Percentiles rank a stretch among this genome's conserved stretches.
Evolutionary conservation across 1,140 invertebrate species (phyloP).

Genomic region (Drosophila bocki): DNA sequence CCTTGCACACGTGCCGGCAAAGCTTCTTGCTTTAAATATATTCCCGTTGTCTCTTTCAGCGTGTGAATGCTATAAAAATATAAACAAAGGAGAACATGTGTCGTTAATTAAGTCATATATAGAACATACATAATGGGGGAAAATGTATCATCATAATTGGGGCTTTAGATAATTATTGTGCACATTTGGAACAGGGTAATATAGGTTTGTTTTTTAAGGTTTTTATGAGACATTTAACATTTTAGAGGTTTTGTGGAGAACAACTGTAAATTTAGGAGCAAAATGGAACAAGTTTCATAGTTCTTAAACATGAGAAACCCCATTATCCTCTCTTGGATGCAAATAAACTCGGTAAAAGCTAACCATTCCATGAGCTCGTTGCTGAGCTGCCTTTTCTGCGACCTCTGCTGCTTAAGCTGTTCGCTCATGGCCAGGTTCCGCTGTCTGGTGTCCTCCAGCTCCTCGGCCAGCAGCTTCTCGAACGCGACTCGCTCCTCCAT

Average conservation of each 20-base stretch:
- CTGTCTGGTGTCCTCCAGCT: constrained; percentile 25
- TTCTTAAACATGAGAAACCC: background rate
- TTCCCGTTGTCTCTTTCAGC: constrained; percentile 56
- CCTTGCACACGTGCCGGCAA: constrained; percentile 57
- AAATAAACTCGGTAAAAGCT: background rate
- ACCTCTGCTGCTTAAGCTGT: constrained; percentile 7
- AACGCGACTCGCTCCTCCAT: constrained; percentile 23
- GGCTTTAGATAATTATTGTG: background rate
- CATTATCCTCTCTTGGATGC: background rate
- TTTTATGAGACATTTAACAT: background rate
- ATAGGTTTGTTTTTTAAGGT: background rate
- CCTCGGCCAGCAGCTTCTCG: constrained; percentile 1
- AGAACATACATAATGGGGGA: background rate
- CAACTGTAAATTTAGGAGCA: background rate
- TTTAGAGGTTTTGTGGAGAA: background rate
- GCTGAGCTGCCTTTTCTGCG: constrained; percentile 4
- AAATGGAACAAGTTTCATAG: background rate
- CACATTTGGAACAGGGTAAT: background rate
- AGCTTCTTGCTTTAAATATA: constrained; percentile 46
- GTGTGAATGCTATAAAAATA: constrained; percentile 44
- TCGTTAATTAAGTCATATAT: constrained; percentile 3
- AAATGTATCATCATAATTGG: background rate
- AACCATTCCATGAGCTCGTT: constrained; percentile 43
- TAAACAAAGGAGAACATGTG: constrained; percentile 16
- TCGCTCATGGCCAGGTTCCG: constrained; percentile 5